Evolutionary conservation across 2,888 invertebrate genomes (phyloP), one percentile per base, ranked within the genome.

Genomic region (Lepidocyrtoides sp.): DNA sequence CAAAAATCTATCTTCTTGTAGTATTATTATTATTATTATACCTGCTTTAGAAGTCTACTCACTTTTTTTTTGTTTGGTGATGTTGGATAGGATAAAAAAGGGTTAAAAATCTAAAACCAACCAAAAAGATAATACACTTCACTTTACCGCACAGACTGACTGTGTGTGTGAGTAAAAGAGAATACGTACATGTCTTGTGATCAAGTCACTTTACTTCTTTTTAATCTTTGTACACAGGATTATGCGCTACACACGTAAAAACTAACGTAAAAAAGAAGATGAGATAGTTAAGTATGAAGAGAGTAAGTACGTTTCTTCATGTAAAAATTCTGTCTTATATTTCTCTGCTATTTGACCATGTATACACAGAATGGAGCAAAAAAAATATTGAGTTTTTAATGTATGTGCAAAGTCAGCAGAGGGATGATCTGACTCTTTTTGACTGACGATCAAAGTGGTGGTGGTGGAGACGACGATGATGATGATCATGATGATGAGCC

Each of bases 401-500:
- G 69, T 69, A 69, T 69, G 36, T n/a, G n/a, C n/a, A n/a, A 69
- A 69, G 69, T 69, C 69, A 69, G 69, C 69, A 69, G 41, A 23
- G 17, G 17, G 29, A 32, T 29, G 41, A 69, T 69, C 20, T n/a
- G 36, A 69, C 69, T 36, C 63, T 54, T 54, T 54, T 54, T 54
- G 54, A 54, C 26, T 60, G 60, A 60, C 60, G 60, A 26, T 26
- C 26, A 26, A 26, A 14, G 26, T 26, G 60, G 26, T 60, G 26
- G 60, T 60, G 26, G 57, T 10, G 57, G 20, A 20, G 66, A 14
- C 32, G n/a, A 5, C 17, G 17, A 26, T 10, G 20, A 57, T 44
- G 41, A 29, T 54, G 60, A 20, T 41, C 66, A 66, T 10, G 69
- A 44, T 72, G 84, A 84, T 84, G 84, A 84, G 84, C 84, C 84